Conservation (phyloP, 1,140 invertebrate genomes). For the Drosophila athabasca region DNA sequence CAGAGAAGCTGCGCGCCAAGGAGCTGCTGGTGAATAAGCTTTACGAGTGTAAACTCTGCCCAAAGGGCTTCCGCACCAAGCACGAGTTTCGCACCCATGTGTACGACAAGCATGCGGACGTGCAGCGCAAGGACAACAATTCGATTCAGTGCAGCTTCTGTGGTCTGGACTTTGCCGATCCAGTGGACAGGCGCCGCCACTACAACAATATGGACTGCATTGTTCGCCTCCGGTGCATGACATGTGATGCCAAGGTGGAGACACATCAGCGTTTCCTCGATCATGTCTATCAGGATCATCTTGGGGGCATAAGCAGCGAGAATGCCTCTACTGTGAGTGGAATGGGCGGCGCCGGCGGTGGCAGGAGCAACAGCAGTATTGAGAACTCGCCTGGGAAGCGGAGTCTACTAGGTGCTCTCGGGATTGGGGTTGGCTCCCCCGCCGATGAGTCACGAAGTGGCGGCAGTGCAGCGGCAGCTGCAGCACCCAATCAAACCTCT, state of each 20-base stretch:
- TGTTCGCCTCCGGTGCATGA: conserved; percentile 79
- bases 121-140: conserved; percentile 75
- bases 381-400: conserved; percentile 72
- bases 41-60: conserved; percentile 81
- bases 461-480: conserved; percentile 34
- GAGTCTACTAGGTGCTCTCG: conserved; percentile 55
- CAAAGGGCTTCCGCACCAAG: conserved; percentile 80
- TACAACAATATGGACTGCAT: conserved; percentile 84
- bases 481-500: conserved; percentile 17
- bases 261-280: conserved; percentile 80
- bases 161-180: conserved; percentile 78
- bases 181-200: conserved; percentile 76
- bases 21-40: conserved; percentile 81
- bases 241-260: conserved; percentile 80
- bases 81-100: conserved; percentile 83
- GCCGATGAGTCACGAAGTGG: conserved; percentile 76
- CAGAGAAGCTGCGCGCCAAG: conserved; percentile 78
- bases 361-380: conserved; percentile 35
- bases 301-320: conserved; percentile 72
- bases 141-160: conserved; percentile 79
- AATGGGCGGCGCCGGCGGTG: neutral
- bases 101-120: conserved; percentile 81
- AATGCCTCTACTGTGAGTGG: conserved; percentile 60
- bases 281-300: conserved; percentile 81
- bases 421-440: conserved; percentile 65